Base-by-base conservation (phyloP, 2,797 vertebrate species). In the Pseudomugil tenellus region DNA sequence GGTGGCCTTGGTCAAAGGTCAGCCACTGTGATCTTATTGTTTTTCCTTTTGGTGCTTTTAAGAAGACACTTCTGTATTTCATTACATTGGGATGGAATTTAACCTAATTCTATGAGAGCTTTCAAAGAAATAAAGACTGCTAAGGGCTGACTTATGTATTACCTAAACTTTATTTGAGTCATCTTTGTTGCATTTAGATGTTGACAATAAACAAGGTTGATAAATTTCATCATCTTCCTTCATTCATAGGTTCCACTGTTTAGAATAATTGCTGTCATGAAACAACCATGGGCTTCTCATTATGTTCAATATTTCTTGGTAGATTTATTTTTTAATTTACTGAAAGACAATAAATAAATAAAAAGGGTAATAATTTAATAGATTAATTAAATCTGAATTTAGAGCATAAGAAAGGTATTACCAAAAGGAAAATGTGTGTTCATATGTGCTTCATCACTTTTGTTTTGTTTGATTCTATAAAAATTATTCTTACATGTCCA, bases 11-110 rank as follows among this genome's bases (percentile, higher is more conserved):
- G 95, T 95, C 95, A 96, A 89, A 94, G 95, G 95, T 96, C 93
- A 92, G 76, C 81, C 72, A 81, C 91, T 95, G 92, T 94, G 93
- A 94, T 95, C 94, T 94, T 92, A 93, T 94, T 95, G 94, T 93
- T 70, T 85, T 93, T 16, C 62, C 83, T 86, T 85, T 90, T 84
- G 76, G 90, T 89, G 88, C 90, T 92, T 92, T 90, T 85, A 90
- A 90, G 90, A 93, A 87, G 86, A 91, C 89, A 93, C 87, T 89
- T 76, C 90, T 90, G 89, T 93, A 89, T 95, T 94, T 94, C 92
- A 93, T 94, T 94, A 92, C 90, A 84, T 85, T 87, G 75, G 87
- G 86, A 87, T 89, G 89, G 85, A 93, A 89, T 94, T 88, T 79
- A 91, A 81, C 84, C 87, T 82, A 78, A 92, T 90, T 76, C 58